phyloP scores from a whole-genome alignment of 2,113 vertebrate genomes.

The Eurypyga helias region DNA sequence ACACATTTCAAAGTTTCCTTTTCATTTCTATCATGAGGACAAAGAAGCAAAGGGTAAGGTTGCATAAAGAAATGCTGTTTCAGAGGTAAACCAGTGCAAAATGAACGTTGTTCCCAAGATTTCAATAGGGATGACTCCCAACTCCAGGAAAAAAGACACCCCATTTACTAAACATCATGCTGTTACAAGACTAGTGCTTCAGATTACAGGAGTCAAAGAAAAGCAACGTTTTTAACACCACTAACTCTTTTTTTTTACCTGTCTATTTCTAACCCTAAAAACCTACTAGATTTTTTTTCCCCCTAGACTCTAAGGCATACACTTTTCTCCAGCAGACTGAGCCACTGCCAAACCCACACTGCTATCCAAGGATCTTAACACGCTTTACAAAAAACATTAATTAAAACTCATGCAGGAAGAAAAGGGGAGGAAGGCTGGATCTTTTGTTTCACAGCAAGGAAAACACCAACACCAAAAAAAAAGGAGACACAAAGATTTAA shows the following conservation, averaged over 20 bases:
- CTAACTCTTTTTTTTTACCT: not conserved
- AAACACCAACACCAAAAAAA: not conserved
- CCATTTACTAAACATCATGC: not conserved
- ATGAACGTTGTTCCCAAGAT: not conserved
- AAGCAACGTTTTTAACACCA: not conserved
- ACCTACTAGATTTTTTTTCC: not conserved
- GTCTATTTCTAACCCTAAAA: not conserved
- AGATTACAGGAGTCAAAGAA: not conserved
- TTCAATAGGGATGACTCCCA: not conserved
- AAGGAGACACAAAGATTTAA: not conserved
- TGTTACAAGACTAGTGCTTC: not conserved
- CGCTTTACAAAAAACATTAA: slow-evolving; percentile 15
- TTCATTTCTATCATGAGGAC: not conserved
- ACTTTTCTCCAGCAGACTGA: slow-evolving; percentile 25
- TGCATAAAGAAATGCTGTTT: not conserved
- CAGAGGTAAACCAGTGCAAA: not conserved
- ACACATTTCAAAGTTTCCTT: not conserved
- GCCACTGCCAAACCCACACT: slow-evolving; percentile 1
- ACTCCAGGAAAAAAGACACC: not conserved
- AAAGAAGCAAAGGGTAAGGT: not conserved
- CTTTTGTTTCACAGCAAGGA: not conserved
- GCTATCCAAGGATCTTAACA: slow-evolving; percentile 26
- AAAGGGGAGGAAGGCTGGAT: not conserved
- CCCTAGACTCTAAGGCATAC: not conserved
- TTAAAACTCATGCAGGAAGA: slow-evolving; percentile 39